These are phyloP conservation scores for Phodopus roborovskii DNA, from an alignment of 2,113 vertebrate genomes.

Conservation along the genomic window DNA sequence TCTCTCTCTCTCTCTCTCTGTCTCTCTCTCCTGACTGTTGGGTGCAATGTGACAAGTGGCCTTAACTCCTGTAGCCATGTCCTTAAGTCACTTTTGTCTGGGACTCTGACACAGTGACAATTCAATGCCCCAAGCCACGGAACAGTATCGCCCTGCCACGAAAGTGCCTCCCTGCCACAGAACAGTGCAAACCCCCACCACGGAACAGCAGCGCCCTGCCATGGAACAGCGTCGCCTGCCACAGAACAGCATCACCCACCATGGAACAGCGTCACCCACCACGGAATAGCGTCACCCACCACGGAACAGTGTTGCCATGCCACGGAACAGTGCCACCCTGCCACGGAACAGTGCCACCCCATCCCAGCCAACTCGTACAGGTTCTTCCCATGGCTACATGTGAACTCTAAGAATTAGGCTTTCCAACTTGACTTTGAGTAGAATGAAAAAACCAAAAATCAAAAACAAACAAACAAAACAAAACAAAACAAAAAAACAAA, in stretches of 20 bases:
- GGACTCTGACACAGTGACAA: not conserved
- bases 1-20: too few species aligned
- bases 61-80: too few species aligned
- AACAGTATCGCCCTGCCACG: not conserved
- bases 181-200: too few species aligned
- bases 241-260: too few species aligned
- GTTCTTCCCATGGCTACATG: not conserved
- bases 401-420: not conserved
- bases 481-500: not conserved
- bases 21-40: not conserved
- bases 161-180: too few species aligned
- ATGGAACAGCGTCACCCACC: too few species aligned
- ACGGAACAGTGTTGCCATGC: too few species aligned
- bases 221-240: too few species aligned
- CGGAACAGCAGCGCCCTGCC: too few species aligned
- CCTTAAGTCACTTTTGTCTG: too few species aligned
- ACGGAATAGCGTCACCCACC: too few species aligned
- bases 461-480: not conserved
- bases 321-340: too few species aligned
- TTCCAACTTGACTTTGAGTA: not conserved
- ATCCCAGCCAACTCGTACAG: rapidly evolving
- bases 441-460: rapidly evolving
- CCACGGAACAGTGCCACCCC: not conserved
- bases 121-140: rapidly evolving
- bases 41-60: not conserved